phyloP scores from a whole-genome alignment of 2,797 vertebrate genomes.

The Takifugu rubripes region DNA sequence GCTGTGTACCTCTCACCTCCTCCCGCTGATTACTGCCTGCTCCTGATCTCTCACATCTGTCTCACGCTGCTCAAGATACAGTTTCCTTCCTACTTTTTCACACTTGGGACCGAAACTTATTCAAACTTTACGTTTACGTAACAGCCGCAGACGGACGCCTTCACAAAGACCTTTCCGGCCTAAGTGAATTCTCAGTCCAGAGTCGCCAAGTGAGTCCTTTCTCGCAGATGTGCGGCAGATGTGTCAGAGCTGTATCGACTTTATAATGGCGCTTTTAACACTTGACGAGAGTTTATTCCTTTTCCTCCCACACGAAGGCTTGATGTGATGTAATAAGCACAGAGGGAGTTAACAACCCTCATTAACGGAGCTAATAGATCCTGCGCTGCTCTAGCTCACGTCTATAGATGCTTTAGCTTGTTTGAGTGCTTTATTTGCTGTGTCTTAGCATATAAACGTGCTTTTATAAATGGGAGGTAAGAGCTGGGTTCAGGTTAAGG shows the following conservation, averaged over 20 bases:
- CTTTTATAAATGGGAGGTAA: too few species aligned
- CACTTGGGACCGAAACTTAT: conserved; percentile 44
- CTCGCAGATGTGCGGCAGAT: conserved; percentile 60
- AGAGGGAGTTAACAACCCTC: conserved; percentile 85
- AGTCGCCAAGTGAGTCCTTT: conserved; percentile 78
- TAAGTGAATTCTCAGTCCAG: not conserved
- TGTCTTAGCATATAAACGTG: too few species aligned
- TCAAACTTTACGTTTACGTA: conserved; percentile 1
- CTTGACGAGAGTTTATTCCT: conserved; percentile 87
- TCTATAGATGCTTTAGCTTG: not conserved
- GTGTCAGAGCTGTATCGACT: conserved; percentile 77
- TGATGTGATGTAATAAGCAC: conserved; percentile 86
- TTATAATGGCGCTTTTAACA: conserved; percentile 89
- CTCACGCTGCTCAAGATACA: conserved; percentile 61
- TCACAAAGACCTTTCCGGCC: conserved; percentile 38
- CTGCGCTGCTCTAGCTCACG: conserved; percentile 66
- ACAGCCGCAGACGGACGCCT: not conserved
- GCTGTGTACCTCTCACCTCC: conserved; percentile 70
- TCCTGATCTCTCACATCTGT: conserved; percentile 74
- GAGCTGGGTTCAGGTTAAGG: too few species aligned
- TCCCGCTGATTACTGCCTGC: conserved; percentile 63
- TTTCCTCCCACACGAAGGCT: conserved; percentile 88
- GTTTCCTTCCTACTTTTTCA: conserved; percentile 50
- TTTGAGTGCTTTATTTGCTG: not conserved
- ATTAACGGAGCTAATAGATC: conserved; percentile 79